Evolutionary conservation across 1,140 invertebrate species (phyloP).

Genomic region (Drosophila cardini): DNA sequence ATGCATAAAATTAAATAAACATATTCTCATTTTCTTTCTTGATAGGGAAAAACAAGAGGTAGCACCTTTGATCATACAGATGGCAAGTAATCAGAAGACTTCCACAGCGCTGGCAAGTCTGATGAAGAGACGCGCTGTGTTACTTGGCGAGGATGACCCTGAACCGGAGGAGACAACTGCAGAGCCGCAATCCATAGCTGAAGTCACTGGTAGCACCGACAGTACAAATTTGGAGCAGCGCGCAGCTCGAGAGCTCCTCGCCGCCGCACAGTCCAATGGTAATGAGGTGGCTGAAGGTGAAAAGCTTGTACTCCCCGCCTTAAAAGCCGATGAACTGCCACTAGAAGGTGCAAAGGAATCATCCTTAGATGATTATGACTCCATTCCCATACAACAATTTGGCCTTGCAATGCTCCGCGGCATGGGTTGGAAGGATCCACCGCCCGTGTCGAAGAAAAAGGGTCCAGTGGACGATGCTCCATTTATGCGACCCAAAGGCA

Average conservation of each 20-base stretch:
- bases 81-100: conserved; percentile 86
- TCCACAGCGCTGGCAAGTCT: conserved; percentile 85
- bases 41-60: conserved; percentile 86
- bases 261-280: conserved; percentile 59
- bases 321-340: conserved; percentile 85
- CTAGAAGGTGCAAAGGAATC: conserved; percentile 88
- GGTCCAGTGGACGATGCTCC: conserved; percentile 86
- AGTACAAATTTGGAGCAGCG: conserved; percentile 86
- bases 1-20: not conserved
- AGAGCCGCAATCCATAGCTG: conserved; percentile 54
- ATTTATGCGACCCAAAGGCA: conserved; percentile 91
- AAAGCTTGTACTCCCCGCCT: conserved; percentile 85
- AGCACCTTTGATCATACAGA: conserved; percentile 87
- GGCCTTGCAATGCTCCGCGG: conserved; percentile 96
- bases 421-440: conserved; percentile 93
- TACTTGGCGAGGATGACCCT: conserved; percentile 71
- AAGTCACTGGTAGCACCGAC: conserved; percentile 71
- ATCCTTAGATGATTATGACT: conserved; percentile 95
- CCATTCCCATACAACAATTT: conserved; percentile 94
- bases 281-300: conserved; percentile 82
- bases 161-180: conserved; percentile 40
- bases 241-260: conserved; percentile 85
- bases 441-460: conserved; percentile 87
- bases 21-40: not conserved
- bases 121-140: conserved; percentile 68